These are phyloP conservation scores for Nannospalax galili DNA, from an alignment of 2,113 vertebrate genomes.

Conservation along the genomic window DNA sequence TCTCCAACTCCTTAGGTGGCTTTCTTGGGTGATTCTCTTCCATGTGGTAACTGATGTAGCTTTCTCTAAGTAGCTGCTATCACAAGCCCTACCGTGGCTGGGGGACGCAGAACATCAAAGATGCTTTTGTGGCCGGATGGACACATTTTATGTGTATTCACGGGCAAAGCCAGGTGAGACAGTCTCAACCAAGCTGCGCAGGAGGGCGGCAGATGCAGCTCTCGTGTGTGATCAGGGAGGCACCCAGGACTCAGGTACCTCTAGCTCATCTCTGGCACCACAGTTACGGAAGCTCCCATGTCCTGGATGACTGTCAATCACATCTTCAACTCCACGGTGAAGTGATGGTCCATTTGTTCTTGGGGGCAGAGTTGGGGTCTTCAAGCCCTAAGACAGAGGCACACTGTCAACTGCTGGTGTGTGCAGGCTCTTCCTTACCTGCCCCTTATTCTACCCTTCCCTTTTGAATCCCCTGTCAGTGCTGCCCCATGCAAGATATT, in stretches of 20 bases:
- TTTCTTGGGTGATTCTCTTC: too few species aligned
- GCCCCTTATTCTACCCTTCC: too few species aligned
- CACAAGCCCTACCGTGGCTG: too few species aligned
- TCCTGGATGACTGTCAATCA: background rate
- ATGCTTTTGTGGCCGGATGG: too few species aligned
- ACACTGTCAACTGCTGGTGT: fast-evolving
- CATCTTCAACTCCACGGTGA: background rate
- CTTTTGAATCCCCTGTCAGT: background rate
- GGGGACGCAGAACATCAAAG: too few species aligned
- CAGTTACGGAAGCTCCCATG: background rate
- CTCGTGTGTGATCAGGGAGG: background rate
- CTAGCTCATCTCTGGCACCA: background rate
- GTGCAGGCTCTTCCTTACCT: fast-evolving
- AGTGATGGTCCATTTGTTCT: background rate
- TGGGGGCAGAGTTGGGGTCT: background rate
- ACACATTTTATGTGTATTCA: too few species aligned
- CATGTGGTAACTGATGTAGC: too few species aligned
- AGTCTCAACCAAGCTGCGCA: too few species aligned
- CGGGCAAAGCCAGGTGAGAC: too few species aligned
- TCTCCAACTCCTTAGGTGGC: too few species aligned
- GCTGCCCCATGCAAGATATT: background rate
- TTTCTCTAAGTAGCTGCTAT: too few species aligned
- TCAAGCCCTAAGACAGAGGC: fast-evolving
- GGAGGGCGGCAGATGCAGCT: background rate
- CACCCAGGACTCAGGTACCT: background rate